Base-by-base conservation (phyloP, 2,888 invertebrate genomes). In the Cephus sareptanus region DNA sequence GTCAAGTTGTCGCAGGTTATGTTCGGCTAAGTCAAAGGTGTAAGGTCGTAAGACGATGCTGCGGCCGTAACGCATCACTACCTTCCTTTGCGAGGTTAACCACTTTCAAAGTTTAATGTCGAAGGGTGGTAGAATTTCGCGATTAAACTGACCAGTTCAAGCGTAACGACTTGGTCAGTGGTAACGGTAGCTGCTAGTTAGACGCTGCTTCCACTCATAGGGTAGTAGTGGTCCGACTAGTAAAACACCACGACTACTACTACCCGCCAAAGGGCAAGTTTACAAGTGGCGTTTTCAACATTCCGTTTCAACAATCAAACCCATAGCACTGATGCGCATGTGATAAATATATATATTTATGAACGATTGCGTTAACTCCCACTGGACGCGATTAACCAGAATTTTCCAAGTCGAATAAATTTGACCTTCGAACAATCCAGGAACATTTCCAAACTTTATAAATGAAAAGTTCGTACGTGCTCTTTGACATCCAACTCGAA, bases 41-140 rank as follows among this genome's bases (percentile, higher is more conserved):
- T 71, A 71, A 31, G 71, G 31, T 34, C 23, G 71, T 56, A 56
- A 56, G 56, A 56, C 56, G 56, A 56, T 1, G 56, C 23, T 68
- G 34, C 23, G 31, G 11, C 13, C 31, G 56, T 68, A 30, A n/a
- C 75, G 75, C 75, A 56, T 34, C 75, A 34, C 56, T 34, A n/a
- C 31, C 23, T 68, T 40, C 75, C 56, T 75, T 30, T 56, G 75
- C 74, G 75, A 73, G 80, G 80, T 80, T 80, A 80, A 80, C 79
- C 80, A 79, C 79, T 75, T 80, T 68, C 75, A 79, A 80, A 80
- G 79, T 80, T 80, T 80, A 79, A 79, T 68, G 69, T 70, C 34
- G 74, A 34, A 74, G 68, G 33, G 31, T 75, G 35, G 73, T 74
- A 30, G 78, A 79, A 79, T 79, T 73, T 75, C 68, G 75, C 79